These are phyloP conservation scores for Prunella strophiata DNA, from an alignment of 2,797 vertebrate species.

Conservation along the genomic window DNA sequence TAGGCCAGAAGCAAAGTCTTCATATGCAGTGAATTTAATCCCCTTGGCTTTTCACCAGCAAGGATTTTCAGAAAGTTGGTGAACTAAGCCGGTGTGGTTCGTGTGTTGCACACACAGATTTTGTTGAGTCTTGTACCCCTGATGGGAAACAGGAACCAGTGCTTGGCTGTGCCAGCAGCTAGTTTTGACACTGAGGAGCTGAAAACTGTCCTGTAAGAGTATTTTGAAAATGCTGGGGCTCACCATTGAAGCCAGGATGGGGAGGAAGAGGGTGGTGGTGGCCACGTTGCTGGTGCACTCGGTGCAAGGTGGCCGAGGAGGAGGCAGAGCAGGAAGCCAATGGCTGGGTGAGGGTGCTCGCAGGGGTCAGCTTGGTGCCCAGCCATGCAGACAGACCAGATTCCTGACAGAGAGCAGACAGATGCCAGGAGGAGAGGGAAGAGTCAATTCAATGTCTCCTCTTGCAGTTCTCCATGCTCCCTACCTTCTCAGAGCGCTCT, in stretches of 20 bases:
- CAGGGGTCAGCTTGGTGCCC: conserved; percentile 84
- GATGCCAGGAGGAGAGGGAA: neutral
- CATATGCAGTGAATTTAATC: conserved; percentile 6
- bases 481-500: neutral
- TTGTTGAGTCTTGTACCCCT: neutral
- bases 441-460: neutral
- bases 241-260: conserved; percentile 92
- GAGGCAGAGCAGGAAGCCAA: conserved; percentile 81
- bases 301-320: conserved; percentile 88
- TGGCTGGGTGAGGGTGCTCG: conserved; percentile 76
- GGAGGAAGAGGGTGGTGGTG: conserved; percentile 92
- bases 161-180: neutral
- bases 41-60: conserved; percentile 9
- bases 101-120: too few relatives aligned
- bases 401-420: conserved; percentile 63
- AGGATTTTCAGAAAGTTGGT: neutral
- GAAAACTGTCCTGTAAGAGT: fast-evolving
- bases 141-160: neutral
- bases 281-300: conserved; percentile 95
- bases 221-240: neutral
- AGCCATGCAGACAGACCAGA: conserved; percentile 88
- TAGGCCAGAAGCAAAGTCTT: conserved; percentile 48
- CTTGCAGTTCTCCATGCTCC: neutral
- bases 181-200: neutral
- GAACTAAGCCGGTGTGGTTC: neutral